Conservation (phyloP, 2,888 invertebrate genomes). For the Disparrhopalites patrizii region DNA sequence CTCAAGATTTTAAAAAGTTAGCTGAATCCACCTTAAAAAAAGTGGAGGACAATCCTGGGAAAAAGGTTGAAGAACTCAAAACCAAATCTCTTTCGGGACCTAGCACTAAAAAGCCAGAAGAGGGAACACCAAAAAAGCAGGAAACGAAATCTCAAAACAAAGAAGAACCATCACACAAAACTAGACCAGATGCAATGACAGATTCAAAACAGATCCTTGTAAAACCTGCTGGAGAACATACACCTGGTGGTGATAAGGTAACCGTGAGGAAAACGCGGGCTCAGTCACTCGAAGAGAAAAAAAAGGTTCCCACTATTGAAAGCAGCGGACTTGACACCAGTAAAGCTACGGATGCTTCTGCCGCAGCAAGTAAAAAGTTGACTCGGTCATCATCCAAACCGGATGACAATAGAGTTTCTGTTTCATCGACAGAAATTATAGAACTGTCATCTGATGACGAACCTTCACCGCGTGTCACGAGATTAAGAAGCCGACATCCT, state of each 20-base stretch:
- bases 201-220: no score
- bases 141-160: background rate
- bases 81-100: no score
- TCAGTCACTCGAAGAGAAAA: background rate
- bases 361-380: background rate
- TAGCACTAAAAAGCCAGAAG: background rate
- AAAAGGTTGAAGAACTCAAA: no score
- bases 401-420: background rate
- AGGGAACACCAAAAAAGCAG: no score
- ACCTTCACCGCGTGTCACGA: conserved; percentile 1
- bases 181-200: background rate
- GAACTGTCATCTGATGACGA: conserved; percentile 16
- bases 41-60: no score
- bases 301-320: no score
- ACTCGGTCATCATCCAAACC: background rate
- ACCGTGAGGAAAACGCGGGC: background rate
- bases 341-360: no score
- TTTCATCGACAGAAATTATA: conserved; percentile 2
- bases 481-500: background rate
- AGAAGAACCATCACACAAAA: background rate
- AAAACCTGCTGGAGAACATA: no score
- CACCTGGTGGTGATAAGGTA: background rate
- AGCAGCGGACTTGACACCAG: no score
- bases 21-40: no score
- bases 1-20: no score